phyloP scores from a whole-genome alignment of 1,140 invertebrate species.

The Bombus difficillimus region DNA sequence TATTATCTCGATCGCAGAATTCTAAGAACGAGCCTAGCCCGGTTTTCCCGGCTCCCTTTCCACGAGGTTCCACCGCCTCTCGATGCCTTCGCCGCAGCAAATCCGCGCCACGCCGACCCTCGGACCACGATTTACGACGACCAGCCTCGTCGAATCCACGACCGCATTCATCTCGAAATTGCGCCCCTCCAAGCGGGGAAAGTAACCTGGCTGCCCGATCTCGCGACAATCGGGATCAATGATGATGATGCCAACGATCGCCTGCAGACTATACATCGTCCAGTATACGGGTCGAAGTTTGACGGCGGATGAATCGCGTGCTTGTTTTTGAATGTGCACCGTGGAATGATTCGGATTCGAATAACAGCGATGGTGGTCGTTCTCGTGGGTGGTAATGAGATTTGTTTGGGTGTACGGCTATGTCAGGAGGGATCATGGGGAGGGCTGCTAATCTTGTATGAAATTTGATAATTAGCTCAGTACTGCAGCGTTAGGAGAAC shows the following conservation, averaged over 20 bases:
- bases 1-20: constrained; percentile 67
- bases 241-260: no score
- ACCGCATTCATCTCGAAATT: constrained; percentile 36
- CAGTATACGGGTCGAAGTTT: not conserved
- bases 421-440: not conserved
- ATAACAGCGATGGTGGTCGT: not conserved
- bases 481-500: no score
- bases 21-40: constrained; percentile 41
- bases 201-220: not conserved
- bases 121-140: constrained; percentile 35
- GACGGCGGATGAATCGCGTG: not conserved
- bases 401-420: not conserved
- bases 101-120: constrained; percentile 27
- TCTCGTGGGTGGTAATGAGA: not conserved
- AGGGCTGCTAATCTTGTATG: no score
- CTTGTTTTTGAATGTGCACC: not conserved
- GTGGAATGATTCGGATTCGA: not conserved
- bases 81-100: constrained; percentile 16
- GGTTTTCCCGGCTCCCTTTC: constrained; percentile 29
- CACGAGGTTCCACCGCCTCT: not conserved
- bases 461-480: no score
- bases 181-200: constrained; percentile 11
- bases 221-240: not conserved
- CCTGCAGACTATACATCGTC: no score
- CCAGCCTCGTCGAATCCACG: not conserved